Percentiles rank a stretch among this genome's conserved stretches.
Conservation (phyloP, 2,113 vertebrate genomes). For the Rhadina sibilatrix region DNA sequence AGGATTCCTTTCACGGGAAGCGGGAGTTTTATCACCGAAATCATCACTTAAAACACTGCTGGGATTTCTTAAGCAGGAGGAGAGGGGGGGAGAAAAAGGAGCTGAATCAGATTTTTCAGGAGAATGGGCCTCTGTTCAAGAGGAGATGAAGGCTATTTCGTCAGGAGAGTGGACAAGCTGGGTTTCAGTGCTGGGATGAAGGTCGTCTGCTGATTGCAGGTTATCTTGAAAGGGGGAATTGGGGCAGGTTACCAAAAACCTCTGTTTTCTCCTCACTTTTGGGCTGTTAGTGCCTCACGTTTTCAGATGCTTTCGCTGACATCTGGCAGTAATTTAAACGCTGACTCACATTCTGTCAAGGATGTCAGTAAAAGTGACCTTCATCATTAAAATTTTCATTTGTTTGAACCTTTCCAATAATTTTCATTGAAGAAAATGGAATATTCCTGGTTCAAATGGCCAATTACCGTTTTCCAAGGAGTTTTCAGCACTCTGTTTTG, state of each 20-base stretch:
- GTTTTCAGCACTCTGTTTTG: background rate
- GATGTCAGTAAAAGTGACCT: background rate
- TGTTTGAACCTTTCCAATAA: background rate
- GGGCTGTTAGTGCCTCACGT: background rate
- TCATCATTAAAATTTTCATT: background rate
- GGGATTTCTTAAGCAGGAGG: background rate
- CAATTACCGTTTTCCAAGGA: background rate
- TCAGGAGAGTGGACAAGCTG: background rate
- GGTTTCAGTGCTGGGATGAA: background rate
- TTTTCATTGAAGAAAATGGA: background rate
- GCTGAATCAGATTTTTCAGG: background rate
- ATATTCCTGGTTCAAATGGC: background rate
- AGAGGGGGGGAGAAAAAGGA: rapidly evolving
- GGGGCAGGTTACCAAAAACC: background rate
- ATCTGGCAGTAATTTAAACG: background rate
- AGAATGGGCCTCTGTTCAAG: background rate
- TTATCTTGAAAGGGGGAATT: background rate
- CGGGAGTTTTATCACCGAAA: background rate
- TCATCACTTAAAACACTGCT: background rate
- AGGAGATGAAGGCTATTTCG: background rate
- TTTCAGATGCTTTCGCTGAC: background rate
- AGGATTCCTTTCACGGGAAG: background rate
- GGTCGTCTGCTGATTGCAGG: background rate
- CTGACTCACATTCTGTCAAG: background rate
- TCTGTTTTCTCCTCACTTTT: background rate